Percentiles rank a stretch among this genome's conserved stretches.
Evolutionary conservation across 2,888 invertebrate genomes (phyloP).

Genomic region (Congeria kusceri): DNA sequence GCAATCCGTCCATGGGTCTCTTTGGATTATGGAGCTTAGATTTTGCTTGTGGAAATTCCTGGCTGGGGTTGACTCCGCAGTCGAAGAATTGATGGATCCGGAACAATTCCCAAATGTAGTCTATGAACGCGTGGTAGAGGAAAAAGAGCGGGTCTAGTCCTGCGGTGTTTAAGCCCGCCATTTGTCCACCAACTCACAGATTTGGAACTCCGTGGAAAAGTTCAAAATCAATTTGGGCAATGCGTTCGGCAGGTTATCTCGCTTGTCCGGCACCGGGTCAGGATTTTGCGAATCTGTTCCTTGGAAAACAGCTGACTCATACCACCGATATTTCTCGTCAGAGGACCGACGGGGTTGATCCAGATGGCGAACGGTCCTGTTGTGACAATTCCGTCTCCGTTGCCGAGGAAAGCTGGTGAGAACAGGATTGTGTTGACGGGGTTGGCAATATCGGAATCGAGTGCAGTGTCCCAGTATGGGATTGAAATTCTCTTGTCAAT

Average conservation of each 20-base stretch:
- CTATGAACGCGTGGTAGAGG: conserved; percentile 76
- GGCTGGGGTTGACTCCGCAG: conserved; percentile 60
- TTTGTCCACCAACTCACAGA: conserved; percentile 74
- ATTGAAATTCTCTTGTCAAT: conserved; percentile 59
- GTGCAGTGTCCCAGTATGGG: conserved; percentile 75
- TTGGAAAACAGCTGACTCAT: conserved; percentile 66
- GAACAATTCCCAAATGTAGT: conserved; percentile 76
- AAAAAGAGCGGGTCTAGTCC: conserved; percentile 76
- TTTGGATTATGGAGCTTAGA: conserved; percentile 45
- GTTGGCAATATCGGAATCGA: conserved; percentile 69
- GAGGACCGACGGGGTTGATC: conserved; percentile 61
- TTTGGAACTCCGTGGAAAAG: conserved; percentile 72
- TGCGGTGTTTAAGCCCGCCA: conserved; percentile 70
- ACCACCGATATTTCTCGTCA: conserved; percentile 68
- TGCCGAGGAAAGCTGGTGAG: conserved; percentile 70
- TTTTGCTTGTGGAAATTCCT: conserved; percentile 62
- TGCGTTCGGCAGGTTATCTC: conserved; percentile 54
- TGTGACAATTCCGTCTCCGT: conserved; percentile 68
- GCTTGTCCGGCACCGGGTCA: conserved; percentile 54
- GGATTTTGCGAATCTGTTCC: conserved; percentile 52
- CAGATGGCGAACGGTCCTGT: conserved; percentile 75
- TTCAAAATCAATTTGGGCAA: conserved; percentile 48
- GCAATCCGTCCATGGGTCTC: conserved; percentile 55
- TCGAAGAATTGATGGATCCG: conserved; percentile 58
- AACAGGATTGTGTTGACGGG: conserved; percentile 70